These are phyloP conservation scores for Melieria picta DNA, from an alignment of 2,888 invertebrate species.

Conservation along the genomic window DNA sequence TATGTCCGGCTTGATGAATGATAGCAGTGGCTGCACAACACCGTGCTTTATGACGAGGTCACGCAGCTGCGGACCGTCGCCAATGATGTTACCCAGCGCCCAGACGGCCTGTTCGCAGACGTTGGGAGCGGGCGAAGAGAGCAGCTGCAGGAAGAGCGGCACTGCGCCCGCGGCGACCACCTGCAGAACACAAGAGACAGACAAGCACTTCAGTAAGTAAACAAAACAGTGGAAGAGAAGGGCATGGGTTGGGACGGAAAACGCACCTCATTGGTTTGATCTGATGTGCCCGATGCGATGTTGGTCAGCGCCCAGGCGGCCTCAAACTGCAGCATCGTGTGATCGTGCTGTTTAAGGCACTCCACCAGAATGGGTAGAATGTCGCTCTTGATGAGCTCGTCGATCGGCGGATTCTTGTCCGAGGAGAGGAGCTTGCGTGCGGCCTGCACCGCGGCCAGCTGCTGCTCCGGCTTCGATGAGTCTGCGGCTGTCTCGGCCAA, in stretches of 20 bases:
- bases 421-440: conserved; percentile 96
- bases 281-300: conserved; percentile 93
- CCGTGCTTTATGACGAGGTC: conserved; percentile 96
- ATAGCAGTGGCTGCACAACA: conserved; percentile 91
- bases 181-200: conserved; percentile 41
- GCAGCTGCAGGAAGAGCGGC: conserved; percentile 89
- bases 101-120: conserved; percentile 99
- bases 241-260: neutral
- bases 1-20: conserved; percentile 95
- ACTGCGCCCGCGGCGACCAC: conserved; percentile 96
- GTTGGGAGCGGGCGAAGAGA: conserved; percentile 93
- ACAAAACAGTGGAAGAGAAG: neutral
- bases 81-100: conserved; percentile 86
- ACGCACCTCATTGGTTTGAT: conserved; percentile 80
- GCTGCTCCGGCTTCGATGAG: conserved; percentile 80
- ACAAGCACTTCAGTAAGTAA: neutral
- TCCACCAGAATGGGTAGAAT: conserved; percentile 93
- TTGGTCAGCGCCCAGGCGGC: conserved; percentile 98
- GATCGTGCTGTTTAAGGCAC: conserved; percentile 87
- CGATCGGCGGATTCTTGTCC: conserved; percentile 98
- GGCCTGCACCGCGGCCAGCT: conserved; percentile 92
- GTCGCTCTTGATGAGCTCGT: conserved; percentile 91
- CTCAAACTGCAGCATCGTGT: conserved; percentile 93
- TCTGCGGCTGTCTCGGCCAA: conserved; percentile 89
- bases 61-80: conserved; percentile 93